These are phyloP conservation scores for Conger conger DNA, from an alignment of 2,113 vertebrate genomes.

Conservation along the genomic window DNA sequence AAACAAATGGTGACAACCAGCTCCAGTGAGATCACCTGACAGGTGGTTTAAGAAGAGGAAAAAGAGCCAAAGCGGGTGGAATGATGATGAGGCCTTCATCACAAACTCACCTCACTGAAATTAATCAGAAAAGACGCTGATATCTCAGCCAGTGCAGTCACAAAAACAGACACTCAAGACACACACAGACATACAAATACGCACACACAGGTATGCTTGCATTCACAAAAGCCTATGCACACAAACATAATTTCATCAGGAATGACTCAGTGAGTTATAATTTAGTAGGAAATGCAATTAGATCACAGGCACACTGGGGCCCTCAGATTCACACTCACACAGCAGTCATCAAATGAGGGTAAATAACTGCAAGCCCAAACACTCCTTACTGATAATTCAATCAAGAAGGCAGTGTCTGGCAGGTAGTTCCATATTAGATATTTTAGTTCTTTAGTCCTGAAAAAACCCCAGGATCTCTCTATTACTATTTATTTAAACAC, in stretches of 20 bases:
- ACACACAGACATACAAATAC: conserved; percentile 18
- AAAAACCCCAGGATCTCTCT: too few species aligned
- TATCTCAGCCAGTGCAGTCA: background rate
- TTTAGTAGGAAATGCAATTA: background rate
- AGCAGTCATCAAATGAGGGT: background rate
- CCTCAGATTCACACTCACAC: background rate
- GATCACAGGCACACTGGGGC: background rate
- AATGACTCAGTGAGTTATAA: background rate
- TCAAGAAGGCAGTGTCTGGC: background rate
- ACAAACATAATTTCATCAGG: background rate
- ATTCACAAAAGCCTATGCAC: background rate
- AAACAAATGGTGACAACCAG: conserved; percentile 5
- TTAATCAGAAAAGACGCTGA: background rate
- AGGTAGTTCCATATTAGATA: background rate
- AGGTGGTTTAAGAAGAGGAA: conserved; percentile 7
- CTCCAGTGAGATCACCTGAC: background rate
- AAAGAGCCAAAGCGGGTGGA: background rate
- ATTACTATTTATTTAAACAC: background rate
- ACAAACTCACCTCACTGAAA: background rate
- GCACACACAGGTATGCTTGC: background rate
- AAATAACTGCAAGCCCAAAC: background rate
- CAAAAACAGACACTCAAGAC: background rate
- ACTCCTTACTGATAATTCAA: background rate
- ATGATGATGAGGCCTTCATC: background rate
- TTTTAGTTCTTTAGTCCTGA: too few species aligned